Evolutionary conservation across 2,888 invertebrate genomes (phyloP), one percentile per base, ranked within the genome.

Genomic region (Congeria kusceri): DNA sequence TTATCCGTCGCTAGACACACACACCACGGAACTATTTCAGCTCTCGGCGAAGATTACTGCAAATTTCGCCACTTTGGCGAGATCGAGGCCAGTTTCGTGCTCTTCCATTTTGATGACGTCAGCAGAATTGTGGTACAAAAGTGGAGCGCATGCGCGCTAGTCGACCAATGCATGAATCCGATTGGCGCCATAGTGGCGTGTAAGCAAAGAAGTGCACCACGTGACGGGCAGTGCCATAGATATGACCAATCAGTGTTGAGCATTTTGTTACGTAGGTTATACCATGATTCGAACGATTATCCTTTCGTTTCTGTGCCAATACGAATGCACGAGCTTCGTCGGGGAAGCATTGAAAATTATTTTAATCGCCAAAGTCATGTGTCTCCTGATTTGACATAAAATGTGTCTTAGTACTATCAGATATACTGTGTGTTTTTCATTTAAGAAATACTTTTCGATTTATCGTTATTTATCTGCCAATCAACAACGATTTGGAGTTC

Each of bases 221-320:
- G 5, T 53, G 80, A 80, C 20, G 83, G 80, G 5, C 62, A 79
- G 13, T 85, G 85, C 59, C 85, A 85, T 65, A 65, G 85, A 18
- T 85, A 83, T 32, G 85, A 85, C 64, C 85, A 85, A 44, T 77
- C 85, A 20, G 80, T 85, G 27, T 58, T 85, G 13, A 77, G 79
- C 27, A 73, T 85, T 32, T 49, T 85, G 20, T 49, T 85, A 20
- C 63, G 83, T n/a, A 58, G 83, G 11, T 63, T 83, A 15, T 83
- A 77, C 32, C 83, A 83, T 32, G 77, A 70, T 5, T 32, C 58
- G 62, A 83, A 83, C 56, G 77, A 83, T 58, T 83, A 83, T 56
- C 83, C 83, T 0, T 32, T 77, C 1, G 77, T 80, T 18, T 44
- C 63, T 3, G 46, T 44, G 28, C 83, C 83, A 20, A 77, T 83